Base-by-base conservation (phyloP, 2,113 vertebrate species). In the Aspidoscelis tigris region DNA sequence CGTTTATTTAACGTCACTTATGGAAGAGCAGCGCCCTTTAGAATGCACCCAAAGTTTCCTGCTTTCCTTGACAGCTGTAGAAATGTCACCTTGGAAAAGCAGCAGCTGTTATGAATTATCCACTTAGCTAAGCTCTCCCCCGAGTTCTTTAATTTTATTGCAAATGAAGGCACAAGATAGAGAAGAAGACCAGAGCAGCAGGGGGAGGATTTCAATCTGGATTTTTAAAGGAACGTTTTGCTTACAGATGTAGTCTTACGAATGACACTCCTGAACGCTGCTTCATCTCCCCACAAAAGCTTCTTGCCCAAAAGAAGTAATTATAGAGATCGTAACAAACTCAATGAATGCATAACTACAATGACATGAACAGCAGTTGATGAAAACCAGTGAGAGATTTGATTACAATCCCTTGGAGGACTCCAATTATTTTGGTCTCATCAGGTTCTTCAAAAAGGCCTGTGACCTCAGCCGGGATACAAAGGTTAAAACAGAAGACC, bases 101-200 rank as follows among this genome's bases (percentile, higher is more conserved):
- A 41, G 82, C 73, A 81, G 81, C 77, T n/a, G 61, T 76, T 82
- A 73, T 44, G 74, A 80, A 81, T 89, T 68, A 90, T 86, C 22
- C 82, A 83, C 83, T 85, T 80, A 85, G 70, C 80, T 85, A 44
- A 78, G 47, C 76, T 79, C 81, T 68, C 76, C 68, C 55, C 41
- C 39, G 79, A 78, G 47, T 69, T 86, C 83, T 88, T 75, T 4
- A 88, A 78, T 39, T 65, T 1, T 1, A 58, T 7, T 84, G 76
- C 55, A 87, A 90, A 72, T 22, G 61, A 66, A 73, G 73, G 70
- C 8, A 0, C 43, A 43, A 2, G 0, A 16, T n/a, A 16, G 71
- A 65, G 61, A 82, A 10, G 41, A 41, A 50, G 43, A 75, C 2
- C 26, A 22, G 39, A 58, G 39, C 9, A 0, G 0, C 50, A 84